These are phyloP conservation scores for Drosophila mimica DNA, from an alignment of 2,888 invertebrate species.

Conservation along the genomic window DNA sequence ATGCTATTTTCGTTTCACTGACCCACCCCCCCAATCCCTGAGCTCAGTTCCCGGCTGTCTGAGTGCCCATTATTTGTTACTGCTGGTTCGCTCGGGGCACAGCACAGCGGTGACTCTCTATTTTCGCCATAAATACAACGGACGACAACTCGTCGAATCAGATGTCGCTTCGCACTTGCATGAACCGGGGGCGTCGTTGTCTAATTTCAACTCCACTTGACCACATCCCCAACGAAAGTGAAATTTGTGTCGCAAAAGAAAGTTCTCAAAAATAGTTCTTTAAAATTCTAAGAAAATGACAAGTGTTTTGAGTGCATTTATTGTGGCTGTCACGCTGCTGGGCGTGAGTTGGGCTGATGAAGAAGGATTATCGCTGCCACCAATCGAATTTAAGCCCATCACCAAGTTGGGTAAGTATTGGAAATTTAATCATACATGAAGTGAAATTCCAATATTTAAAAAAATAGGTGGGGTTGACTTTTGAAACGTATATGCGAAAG, in stretches of 20 bases:
- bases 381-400: conserved; percentile 60
- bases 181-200: conserved; percentile 38
- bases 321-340: conserved; percentile 35
- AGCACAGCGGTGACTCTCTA: conserved; percentile 42
- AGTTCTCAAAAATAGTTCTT: no score
- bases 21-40: conserved; percentile 28
- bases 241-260: conserved; percentile 12
- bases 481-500: neutral
- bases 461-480: no score
- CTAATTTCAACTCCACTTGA: conserved; percentile 1
- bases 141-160: conserved; percentile 44
- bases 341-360: conserved; percentile 35
- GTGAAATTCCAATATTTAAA: neutral
- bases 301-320: conserved; percentile 26
- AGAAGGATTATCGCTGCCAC: conserved; percentile 35
- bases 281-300: conserved; percentile 34
- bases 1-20: conserved; percentile 57
- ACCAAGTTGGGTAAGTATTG: conserved; percentile 67
- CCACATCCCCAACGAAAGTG: conserved; percentile 29
- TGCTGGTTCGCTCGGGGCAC: conserved; percentile 34
- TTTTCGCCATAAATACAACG: conserved; percentile 74
- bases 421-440: neutral
- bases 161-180: conserved; percentile 67
- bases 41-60: conserved; percentile 21
- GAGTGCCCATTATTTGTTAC: conserved; percentile 53